Evolutionary conservation across 2,113 vertebrate genomes (phyloP).

Genomic region (Vanacampus margaritifer): DNA sequence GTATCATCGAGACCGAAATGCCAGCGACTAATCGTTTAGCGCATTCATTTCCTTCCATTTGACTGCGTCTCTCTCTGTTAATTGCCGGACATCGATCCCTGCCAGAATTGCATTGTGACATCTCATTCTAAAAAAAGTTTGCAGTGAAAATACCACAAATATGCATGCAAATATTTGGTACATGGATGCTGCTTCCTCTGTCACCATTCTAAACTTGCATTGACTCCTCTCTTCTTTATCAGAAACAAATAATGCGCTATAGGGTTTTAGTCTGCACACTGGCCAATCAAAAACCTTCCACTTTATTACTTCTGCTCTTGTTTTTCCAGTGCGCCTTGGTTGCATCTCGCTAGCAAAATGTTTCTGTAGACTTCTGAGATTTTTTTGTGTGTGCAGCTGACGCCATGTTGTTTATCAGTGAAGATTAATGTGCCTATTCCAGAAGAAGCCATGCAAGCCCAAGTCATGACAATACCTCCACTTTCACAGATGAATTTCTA

Average conservation of each 20-base stretch:
- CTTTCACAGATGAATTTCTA: background rate
- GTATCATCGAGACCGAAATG: conserved; percentile 70
- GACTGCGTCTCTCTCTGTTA: conserved; percentile 4
- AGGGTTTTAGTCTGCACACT: background rate
- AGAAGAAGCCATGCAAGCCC: background rate
- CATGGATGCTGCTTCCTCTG: background rate
- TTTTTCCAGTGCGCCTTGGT: background rate
- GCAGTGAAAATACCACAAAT: background rate
- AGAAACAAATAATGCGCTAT: background rate
- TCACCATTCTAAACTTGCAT: background rate
- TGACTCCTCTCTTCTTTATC: background rate
- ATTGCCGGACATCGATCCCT: conserved; percentile 17
- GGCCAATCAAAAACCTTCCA: background rate
- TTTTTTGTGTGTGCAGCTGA: too few relatives aligned
- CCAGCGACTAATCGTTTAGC: conserved; percentile 69
- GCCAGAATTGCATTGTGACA: background rate
- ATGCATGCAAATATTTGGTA: background rate
- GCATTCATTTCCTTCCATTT: conserved; percentile 27
- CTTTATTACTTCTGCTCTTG: background rate
- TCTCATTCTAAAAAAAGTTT: background rate
- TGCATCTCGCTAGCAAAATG: too few relatives aligned
- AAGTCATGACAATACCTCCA: background rate
- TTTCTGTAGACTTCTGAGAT: too few relatives aligned
- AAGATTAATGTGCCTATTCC: background rate
- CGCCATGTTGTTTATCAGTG: too few relatives aligned